phyloP scores from a whole-genome alignment of 2,113 vertebrate genomes.

The Elachura formosa region DNA sequence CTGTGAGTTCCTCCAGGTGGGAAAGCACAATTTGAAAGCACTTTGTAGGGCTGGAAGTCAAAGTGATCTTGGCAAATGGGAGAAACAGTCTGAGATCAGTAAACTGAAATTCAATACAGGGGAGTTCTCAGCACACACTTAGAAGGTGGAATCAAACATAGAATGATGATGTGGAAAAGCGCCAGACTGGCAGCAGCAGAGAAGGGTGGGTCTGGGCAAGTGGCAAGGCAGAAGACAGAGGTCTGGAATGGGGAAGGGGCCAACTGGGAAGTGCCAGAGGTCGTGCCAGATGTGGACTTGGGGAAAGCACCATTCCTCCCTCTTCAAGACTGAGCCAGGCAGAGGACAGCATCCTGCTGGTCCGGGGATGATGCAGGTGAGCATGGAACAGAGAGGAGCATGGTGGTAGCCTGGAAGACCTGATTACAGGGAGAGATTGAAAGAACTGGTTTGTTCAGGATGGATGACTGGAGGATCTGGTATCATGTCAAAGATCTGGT shows the following conservation, averaged over 20 bases:
- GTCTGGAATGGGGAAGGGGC: neutral
- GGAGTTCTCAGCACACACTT: neutral
- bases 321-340: neutral
- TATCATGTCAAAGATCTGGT: neutral
- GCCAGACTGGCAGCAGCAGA: neutral
- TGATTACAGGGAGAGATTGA: neutral
- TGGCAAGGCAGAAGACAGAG: neutral
- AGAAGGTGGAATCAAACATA: neutral
- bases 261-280: neutral
- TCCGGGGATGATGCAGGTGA: neutral
- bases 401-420: neutral
- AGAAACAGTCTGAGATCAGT: neutral
- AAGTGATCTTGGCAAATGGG: neutral
- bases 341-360: rapidly evolving
- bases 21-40: neutral
- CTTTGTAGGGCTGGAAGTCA: conserved; percentile 9
- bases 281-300: neutral
- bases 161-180: neutral
- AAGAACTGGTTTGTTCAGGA: neutral
- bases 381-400: neutral
- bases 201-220: rapidly evolving
- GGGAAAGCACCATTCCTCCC: neutral
- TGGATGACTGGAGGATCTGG: neutral
- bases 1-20: neutral
- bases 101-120: neutral